Base-by-base conservation (phyloP, 2,113 vertebrate species). In the Zosterops borbonicus region DNA sequence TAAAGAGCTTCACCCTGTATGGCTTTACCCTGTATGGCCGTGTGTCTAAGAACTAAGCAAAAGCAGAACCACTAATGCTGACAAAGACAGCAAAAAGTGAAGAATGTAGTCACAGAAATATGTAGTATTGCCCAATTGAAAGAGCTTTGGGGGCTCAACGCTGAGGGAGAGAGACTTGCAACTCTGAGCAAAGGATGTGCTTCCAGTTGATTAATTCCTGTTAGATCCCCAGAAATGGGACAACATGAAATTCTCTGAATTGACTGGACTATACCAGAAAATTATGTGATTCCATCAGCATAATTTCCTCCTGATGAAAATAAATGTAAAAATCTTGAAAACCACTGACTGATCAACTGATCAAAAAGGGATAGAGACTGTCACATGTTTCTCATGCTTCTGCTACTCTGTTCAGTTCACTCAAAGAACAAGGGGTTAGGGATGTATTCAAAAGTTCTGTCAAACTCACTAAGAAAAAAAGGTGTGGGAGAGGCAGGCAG, bases 401-500 rank as follows among this genome's bases (percentile, higher is more conserved):
- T 80, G 31, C 76, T 53, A 17, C 53, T 89, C 25, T 44, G 28
- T 70, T 79, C 27, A 47, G 2, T 69, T 79, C 19, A 55, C 19
- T 79, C 44, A 41, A 49, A 63, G 52, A 58, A 44, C 10, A 85
- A 44, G 9, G 9, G 24, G 60, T 64, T 78, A 64, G 22, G 10
- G 11, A n/a, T 84, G 9, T 68, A 35, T 21, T 80, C 28, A 63
- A 60, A 56, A 59, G 14, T 71, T 41, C 39, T 55, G 15, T 58
- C 23, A 71, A 69, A 63, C n/a, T 74, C 56, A 42, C 28, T 25
- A 35, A 77, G 50, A 60, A n/a, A 39, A 31, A 33, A 2, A 13
- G 27, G 7, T 3, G 3, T 2, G 1, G 4, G 16, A 8, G 7
- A 11, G 14, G 4, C 24, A 71, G 19, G 24, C 4, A 28, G 20